These are phyloP conservation scores for Drosophila melanica DNA, from an alignment of 1,140 invertebrate species.

Conservation along the genomic window DNA sequence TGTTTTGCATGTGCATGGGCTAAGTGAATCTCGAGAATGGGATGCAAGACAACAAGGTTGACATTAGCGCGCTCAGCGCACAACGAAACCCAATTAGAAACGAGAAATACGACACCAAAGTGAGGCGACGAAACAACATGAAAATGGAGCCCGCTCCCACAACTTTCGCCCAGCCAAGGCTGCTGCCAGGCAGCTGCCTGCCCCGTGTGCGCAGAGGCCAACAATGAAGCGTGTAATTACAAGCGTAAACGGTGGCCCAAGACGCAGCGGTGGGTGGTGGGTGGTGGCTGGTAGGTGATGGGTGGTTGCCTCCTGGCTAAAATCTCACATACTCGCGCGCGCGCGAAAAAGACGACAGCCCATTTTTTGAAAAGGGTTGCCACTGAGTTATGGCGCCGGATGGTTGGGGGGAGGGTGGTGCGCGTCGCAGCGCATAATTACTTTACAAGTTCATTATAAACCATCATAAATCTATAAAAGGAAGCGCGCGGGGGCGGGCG, in stretches of 20 bases:
- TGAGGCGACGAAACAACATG: conserved; percentile 81
- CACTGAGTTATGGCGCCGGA: conserved; percentile 57
- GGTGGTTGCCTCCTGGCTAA: conserved; percentile 13
- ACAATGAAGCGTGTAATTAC: conserved; percentile 84
- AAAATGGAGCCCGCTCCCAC: conserved; percentile 58
- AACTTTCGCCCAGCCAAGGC: conserved; percentile 6
- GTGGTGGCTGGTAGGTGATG: background rate
- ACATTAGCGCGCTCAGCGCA: conserved; percentile 76
- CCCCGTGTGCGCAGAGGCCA: conserved; percentile 43
- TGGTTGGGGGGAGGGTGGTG: conserved; percentile 33
- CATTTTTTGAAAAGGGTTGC: conserved; percentile 80
- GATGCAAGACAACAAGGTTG: conserved; percentile 64
- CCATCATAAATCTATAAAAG: conserved; percentile 79
- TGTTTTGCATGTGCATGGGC: conserved; percentile 76
- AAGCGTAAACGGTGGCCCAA: conserved; percentile 73
- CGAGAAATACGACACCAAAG: conserved; percentile 78
- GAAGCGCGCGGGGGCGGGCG: background rate
- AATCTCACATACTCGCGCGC: conserved; percentile 63
- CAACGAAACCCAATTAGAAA: conserved; percentile 82
- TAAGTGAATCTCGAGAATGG: conserved; percentile 72
- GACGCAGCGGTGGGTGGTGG: conserved; percentile 48
- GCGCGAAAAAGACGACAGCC: conserved; percentile 59
- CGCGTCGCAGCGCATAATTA: conserved; percentile 82
- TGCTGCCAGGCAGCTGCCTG: conserved; percentile 9
- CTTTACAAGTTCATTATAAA: conserved; percentile 84